Evolutionary conservation across 2,888 invertebrate genomes (phyloP).

Genomic region (Lepidocyrtoides sp.): DNA sequence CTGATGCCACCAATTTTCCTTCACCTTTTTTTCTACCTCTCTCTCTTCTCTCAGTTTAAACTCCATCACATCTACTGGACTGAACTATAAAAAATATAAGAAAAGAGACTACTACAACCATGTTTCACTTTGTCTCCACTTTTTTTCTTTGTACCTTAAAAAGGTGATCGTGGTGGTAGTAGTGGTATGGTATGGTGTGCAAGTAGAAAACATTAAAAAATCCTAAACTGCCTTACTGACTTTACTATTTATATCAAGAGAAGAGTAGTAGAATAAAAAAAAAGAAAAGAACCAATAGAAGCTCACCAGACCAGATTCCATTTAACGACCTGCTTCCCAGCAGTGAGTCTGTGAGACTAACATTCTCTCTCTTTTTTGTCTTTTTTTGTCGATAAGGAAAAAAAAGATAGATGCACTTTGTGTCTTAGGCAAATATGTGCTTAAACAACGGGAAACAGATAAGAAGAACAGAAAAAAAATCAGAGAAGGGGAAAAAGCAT

Average conservation of each 20-base stretch:
- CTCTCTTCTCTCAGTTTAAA: constrained; percentile 46
- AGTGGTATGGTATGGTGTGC: too few relatives aligned
- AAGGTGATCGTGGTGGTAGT: constrained; percentile 3
- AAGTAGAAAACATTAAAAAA: constrained; percentile 29
- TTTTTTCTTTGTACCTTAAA: constrained; percentile 16
- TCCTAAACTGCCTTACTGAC: not conserved
- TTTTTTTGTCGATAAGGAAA: constrained; percentile 25
- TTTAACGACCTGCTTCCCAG: constrained; percentile 32
- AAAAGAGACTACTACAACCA: too few relatives aligned
- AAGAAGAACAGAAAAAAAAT: constrained; percentile 32
- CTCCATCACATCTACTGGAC: constrained; percentile 1
- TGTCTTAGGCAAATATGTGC: constrained; percentile 67
- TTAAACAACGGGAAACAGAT: not conserved
- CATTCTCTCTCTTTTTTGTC: not conserved
- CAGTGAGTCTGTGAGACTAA: too few relatives aligned
- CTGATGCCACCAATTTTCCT: not conserved
- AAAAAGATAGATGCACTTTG: constrained; percentile 4
- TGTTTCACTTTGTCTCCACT: constrained; percentile 56
- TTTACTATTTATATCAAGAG: not conserved
- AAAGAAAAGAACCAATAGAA: constrained; percentile 27
- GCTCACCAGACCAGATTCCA: constrained; percentile 41
- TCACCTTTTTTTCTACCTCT: constrained; percentile 6
- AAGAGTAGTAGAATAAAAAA: not conserved
- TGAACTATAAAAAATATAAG: not conserved
- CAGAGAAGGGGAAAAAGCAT: constrained; percentile 18